Evolutionary conservation across 2,113 vertebrate genomes (phyloP).

Genomic region (Petrocephalus microphthalmus): DNA sequence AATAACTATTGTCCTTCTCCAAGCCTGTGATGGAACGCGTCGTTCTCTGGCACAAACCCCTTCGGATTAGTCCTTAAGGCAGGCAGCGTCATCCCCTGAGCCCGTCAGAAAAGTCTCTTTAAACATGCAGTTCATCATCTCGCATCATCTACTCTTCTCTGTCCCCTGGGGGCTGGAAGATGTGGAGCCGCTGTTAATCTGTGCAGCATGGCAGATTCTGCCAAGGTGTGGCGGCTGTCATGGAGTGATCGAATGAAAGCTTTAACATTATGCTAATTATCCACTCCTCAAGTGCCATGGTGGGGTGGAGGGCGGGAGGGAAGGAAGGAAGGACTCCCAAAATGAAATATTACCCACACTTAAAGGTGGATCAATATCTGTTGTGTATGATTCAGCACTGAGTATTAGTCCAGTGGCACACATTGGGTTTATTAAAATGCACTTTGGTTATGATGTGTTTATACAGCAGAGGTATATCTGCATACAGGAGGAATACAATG

Average conservation of each 20-base stretch:
- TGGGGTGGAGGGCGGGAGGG: neutral
- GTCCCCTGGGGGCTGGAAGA: neutral
- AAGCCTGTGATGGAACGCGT: neutral
- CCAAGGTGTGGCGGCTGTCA: neutral
- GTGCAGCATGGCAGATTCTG: neutral
- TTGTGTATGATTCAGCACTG: neutral
- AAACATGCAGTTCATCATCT: neutral
- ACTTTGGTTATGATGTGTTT: neutral
- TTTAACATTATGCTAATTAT: neutral
- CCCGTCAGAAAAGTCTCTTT: neutral
- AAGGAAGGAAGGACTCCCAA: neutral
- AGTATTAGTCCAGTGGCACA: neutral
- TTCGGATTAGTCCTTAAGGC: neutral
- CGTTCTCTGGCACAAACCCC: neutral
- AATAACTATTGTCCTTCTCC: neutral
- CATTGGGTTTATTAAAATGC: neutral
- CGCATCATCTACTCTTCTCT: neutral
- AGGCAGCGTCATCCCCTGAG: neutral
- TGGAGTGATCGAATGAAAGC: neutral
- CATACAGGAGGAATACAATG: conserved; percentile 5
- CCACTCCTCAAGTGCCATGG: neutral
- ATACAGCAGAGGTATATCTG: neutral
- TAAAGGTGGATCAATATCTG: neutral
- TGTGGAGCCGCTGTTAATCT: neutral
- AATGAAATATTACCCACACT: neutral